Base-by-base conservation (phyloP, 2,797 vertebrate genomes). In the Lacerta agilis region DNA sequence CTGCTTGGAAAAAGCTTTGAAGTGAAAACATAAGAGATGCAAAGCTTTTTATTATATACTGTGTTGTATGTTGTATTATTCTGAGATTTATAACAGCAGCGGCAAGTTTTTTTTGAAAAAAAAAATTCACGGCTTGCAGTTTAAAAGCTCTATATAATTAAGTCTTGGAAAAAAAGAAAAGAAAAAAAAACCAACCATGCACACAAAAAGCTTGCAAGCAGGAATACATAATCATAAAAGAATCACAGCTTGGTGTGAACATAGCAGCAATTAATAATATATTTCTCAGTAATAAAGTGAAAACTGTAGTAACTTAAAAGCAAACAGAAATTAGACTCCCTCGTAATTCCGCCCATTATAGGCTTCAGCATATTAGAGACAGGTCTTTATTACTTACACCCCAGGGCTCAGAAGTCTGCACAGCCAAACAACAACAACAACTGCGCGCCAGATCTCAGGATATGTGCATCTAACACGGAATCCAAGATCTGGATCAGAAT, bases 311-410 rank as follows among this genome's bases (percentile, higher is more conserved):
- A 90, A 92, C 71, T 78, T 71, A n/a, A 69, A 83, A 87, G 77
- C 85, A 91, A 95, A 94, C 43, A 92, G 69, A 95, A 96, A 93
- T 92, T 87, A 89, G 85, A 71, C 58, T 92, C 95, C 83, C 88
- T 87, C 87, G 73, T 93, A 89, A 94, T 94, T 94, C 93, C 91
- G 94, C 87, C 8, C 78, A 95, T 91, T 94, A 91, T 66, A 94
- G 93, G 89, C 92, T 88, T 82, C 86, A 87, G 90, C 41, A 87
- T 93, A 94, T 95, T 95, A 87, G 94, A 95, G 89, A 73, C 87
- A 71, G 91, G 87, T 83, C 83, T 58, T 90, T 93, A 90, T 94
- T 93, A 91, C 91, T 79, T 4, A 93, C 85, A 55, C 93, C 88
- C 89, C 33, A 88, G 82, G 82, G 93, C 49, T 87, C 71, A 76